These are phyloP conservation scores for Myopa tessellatipennis DNA, from an alignment of 2,888 invertebrate species.

Conservation along the genomic window DNA sequence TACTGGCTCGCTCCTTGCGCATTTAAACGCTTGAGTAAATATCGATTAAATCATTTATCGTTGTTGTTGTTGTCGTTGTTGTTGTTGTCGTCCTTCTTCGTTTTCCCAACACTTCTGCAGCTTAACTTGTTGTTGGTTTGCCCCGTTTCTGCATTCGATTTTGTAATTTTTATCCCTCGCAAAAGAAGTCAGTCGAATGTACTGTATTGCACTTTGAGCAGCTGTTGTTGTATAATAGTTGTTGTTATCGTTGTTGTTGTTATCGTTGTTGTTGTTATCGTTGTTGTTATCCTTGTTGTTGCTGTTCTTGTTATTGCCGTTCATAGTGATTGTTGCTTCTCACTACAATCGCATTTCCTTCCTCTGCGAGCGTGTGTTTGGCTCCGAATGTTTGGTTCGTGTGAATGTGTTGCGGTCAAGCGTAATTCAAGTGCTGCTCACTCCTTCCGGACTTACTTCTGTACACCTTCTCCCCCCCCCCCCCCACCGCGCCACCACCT, in stretches of 20 bases:
- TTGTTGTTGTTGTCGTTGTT: constrained; percentile 4
- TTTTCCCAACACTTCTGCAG: too few relatives aligned
- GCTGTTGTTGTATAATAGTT: background rate
- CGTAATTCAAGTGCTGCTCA: background rate
- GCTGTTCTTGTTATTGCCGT: background rate
- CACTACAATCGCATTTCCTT: too few relatives aligned
- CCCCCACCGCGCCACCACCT: too few relatives aligned
- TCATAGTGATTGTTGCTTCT: too few relatives aligned
- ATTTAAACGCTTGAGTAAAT: constrained; percentile 9
- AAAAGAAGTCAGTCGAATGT: background rate
- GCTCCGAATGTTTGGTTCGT: too few relatives aligned
- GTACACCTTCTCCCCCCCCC: too few relatives aligned
- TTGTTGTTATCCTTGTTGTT: background rate
- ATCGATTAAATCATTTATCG: constrained; percentile 5
- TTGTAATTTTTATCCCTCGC: background rate
- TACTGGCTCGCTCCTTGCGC: background rate
- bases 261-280: background rate
- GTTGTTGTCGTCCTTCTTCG: background rate
- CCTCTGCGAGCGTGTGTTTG: too few relatives aligned
- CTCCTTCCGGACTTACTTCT: too few relatives aligned
- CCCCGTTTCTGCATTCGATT: background rate
- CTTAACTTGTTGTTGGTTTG: background rate
- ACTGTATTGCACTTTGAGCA: background rate
- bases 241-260: background rate
- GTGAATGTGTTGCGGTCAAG: background rate